Conservation (phyloP, 2,888 invertebrate genomes). For the Latrodectus hesperus region DNA sequence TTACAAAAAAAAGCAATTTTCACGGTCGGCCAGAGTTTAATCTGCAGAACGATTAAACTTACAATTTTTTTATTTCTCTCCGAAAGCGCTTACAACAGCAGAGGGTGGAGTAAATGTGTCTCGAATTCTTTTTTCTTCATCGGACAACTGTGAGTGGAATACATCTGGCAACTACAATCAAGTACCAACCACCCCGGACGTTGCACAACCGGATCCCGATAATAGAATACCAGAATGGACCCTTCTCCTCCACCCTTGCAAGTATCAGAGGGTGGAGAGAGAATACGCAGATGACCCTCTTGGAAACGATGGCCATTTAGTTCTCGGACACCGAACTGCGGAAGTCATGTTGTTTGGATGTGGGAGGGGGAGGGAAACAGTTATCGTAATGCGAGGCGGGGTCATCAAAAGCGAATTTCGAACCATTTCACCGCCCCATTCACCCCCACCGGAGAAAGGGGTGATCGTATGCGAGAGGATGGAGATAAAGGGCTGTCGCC, state of each 20-base stretch:
- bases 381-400: conserved; percentile 12
- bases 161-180: too few species aligned
- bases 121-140: too few species aligned
- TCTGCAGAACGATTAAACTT: too few species aligned
- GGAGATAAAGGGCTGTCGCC: conserved; percentile 51
- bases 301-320: conserved; percentile 65
- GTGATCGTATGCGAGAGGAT: conserved; percentile 30
- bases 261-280: conserved; percentile 4
- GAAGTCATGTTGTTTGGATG: conserved; percentile 28
- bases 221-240: conserved; percentile 3
- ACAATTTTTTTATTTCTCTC: too few species aligned
- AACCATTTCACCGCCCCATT: conserved; percentile 37
- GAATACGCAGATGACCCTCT: conserved; percentile 40
- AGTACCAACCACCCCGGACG: not conserved
- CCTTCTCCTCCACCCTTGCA: not conserved
- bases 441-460: not conserved
- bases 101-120: too few species aligned
- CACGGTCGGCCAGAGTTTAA: too few species aligned
- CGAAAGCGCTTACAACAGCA: too few species aligned
- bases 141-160: too few species aligned
- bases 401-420: conserved; percentile 59
- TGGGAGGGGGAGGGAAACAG: conserved; percentile 7
- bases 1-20: too few species aligned
- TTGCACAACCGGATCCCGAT: not conserved
- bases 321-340: conserved; percentile 29